A percentile compares a stretch with the other conserved stretches of the same genome.
These are phyloP conservation scores for Semicossyphus pulcher DNA, from an alignment of 2,113 vertebrate species.

Conservation along the genomic window DNA sequence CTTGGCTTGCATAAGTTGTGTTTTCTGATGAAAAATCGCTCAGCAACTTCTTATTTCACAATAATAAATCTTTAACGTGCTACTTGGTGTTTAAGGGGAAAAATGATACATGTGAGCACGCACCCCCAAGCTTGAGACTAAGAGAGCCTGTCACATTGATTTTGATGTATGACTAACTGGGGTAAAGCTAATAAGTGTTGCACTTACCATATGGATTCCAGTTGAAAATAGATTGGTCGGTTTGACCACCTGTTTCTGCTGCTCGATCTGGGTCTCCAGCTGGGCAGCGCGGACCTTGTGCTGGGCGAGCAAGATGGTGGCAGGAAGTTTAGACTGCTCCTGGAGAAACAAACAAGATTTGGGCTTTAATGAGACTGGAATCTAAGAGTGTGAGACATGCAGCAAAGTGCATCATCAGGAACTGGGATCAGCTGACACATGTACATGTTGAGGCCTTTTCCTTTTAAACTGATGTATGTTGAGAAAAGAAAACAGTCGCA, in stretches of 20 bases:
- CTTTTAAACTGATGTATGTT: neutral
- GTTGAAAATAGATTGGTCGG: constrained; percentile 93
- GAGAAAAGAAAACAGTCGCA: neutral
- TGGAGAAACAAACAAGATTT: constrained; percentile 69
- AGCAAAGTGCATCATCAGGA: neutral
- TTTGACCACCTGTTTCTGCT: constrained; percentile 90
- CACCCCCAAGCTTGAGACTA: neutral
- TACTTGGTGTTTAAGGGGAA: too few species aligned
- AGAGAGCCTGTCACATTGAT: neutral
- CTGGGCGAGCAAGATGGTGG: constrained; percentile 92
- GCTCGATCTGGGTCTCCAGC: constrained; percentile 92
- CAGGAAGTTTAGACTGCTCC: constrained; percentile 95
- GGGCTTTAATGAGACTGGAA: constrained; percentile 21
- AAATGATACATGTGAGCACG: too few species aligned
- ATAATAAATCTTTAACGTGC: too few species aligned
- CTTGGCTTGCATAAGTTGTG: too few species aligned
- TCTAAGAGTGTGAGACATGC: neutral
- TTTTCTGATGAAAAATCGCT: too few species aligned
- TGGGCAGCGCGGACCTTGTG: constrained; percentile 94
- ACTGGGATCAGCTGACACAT: constrained; percentile 6
- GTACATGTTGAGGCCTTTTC: neutral
- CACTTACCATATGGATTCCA: constrained; percentile 95
- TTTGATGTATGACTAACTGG: neutral
- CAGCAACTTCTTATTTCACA: too few species aligned
- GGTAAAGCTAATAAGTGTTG: neutral